Evolutionary conservation across 2,888 invertebrate genomes (phyloP).

Genomic region (Apotomis capreana): DNA sequence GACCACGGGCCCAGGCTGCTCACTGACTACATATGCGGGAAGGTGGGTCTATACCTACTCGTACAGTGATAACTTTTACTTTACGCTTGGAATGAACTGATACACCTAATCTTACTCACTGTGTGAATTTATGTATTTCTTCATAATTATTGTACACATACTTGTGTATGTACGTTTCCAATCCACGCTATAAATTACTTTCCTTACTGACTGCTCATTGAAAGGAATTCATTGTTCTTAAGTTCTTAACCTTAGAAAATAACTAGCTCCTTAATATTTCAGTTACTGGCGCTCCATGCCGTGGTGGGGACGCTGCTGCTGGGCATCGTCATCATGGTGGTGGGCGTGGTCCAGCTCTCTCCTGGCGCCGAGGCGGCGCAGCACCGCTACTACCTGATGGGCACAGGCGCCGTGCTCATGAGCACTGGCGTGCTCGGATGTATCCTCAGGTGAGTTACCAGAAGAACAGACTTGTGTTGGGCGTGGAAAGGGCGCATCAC

Average conservation of each 20-base stretch:
- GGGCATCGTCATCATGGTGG: conserved; percentile 89
- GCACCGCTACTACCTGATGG: conserved; percentile 88
- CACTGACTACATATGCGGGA: conserved; percentile 88
- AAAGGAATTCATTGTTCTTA: neutral
- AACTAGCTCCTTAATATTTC: conserved; percentile 41
- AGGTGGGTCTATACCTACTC: conserved; percentile 78
- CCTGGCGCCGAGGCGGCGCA: conserved; percentile 90
- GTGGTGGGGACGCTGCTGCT: conserved; percentile 89
- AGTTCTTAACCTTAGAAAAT: neutral
- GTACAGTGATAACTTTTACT: no score
- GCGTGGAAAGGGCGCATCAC: conserved; percentile 78
- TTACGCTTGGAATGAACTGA: no score
- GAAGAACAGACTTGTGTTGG: neutral
- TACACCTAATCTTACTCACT: no score
- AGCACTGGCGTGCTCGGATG: conserved; percentile 85
- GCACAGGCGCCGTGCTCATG: conserved; percentile 85
- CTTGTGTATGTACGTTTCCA: no score
- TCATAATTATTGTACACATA: no score
- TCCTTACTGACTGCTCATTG: neutral
- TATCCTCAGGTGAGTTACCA: conserved; percentile 80
- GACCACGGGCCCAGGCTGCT: conserved; percentile 77
- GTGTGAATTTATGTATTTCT: no score
- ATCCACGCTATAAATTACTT: no score
- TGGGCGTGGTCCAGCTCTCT: conserved; percentile 89
- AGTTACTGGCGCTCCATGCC: conserved; percentile 89